Conservation (phyloP, 2,797 vertebrate species). For the Sebastes steindachneri region DNA sequence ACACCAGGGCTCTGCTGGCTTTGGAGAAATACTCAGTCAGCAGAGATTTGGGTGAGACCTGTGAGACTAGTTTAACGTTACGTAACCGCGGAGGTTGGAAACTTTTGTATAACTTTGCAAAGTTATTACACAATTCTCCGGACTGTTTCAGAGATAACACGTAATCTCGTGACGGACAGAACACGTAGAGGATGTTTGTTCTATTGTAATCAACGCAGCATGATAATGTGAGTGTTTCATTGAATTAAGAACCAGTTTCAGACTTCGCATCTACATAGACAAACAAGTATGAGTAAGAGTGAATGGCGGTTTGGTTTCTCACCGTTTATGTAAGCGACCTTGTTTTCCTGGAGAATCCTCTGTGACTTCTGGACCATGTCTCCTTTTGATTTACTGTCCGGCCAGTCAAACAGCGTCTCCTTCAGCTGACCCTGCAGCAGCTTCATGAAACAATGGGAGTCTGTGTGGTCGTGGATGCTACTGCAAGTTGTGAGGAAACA, state of each 20-base stretch:
- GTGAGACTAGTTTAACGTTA: background rate
- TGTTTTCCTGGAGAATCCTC: slow-evolving; percentile 89
- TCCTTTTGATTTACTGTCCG: slow-evolving; percentile 83
- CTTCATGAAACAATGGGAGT: slow-evolving; percentile 99
- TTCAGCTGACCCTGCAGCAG: slow-evolving; percentile 96
- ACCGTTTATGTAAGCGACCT: slow-evolving; percentile 97
- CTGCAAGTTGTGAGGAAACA: slow-evolving; percentile 81
- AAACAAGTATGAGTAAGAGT: background rate
- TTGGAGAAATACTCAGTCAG: slow-evolving; percentile 2
- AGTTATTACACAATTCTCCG: background rate
- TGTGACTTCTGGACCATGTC: slow-evolving; percentile 91
- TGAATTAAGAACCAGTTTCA: background rate
- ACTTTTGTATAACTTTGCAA: background rate
- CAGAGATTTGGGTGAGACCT: background rate
- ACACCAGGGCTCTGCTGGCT: slow-evolving; percentile 24
- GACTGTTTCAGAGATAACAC: background rate
- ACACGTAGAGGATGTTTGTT: background rate
- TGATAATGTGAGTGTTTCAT: background rate
- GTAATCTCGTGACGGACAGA: background rate
- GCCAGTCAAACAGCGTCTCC: slow-evolving; percentile 95
- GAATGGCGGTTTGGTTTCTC: slow-evolving; percentile 52
- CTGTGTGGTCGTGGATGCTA: slow-evolving; percentile 96
- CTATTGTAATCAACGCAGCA: background rate
- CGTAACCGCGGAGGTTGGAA: slow-evolving; percentile 7
- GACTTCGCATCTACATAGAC: background rate